Evolutionary conservation across 2,888 invertebrate species (phyloP).

Genomic region (Acanthococcus lagerstroemiae): DNA sequence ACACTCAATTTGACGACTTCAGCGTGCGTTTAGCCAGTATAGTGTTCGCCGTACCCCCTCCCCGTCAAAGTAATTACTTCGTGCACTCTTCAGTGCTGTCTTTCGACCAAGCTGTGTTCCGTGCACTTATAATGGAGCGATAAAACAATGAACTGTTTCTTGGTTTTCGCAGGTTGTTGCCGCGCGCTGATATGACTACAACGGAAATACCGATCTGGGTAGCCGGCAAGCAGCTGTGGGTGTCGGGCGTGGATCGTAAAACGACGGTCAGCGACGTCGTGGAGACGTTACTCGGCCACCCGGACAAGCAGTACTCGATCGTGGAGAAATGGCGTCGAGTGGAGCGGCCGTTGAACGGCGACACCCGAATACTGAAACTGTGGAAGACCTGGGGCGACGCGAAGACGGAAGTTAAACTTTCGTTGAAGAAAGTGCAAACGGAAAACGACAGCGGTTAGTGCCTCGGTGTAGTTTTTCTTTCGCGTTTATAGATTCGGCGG

Average conservation of each 20-base stretch:
- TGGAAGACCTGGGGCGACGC: conserved; percentile 71
- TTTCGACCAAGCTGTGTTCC: too few relatives aligned
- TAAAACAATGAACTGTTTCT: too few relatives aligned
- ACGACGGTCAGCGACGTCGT: conserved; percentile 73
- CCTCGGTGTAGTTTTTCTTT: too few relatives aligned
- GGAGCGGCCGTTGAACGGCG: conserved; percentile 59
- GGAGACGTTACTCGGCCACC: conserved; percentile 52
- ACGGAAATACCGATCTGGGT: conserved; percentile 62
- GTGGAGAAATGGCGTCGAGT: conserved; percentile 62
- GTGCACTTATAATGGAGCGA: too few relatives aligned
- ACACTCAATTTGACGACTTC: too few relatives aligned
- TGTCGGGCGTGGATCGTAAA: conserved; percentile 61
- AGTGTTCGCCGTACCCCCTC: too few relatives aligned
- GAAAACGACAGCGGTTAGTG: conserved; percentile 40
- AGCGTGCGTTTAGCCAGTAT: too few relatives aligned
- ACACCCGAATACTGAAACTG: conserved; percentile 63
- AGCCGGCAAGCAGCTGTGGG: conserved; percentile 66
- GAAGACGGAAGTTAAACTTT: conserved; percentile 50
- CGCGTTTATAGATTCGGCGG: too few relatives aligned
- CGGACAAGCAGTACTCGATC: conserved; percentile 51
- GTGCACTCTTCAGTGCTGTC: too few relatives aligned
- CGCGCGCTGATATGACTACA: not conserved
- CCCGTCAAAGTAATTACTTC: too few relatives aligned
- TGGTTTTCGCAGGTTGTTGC: too few relatives aligned
- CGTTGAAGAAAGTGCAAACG: conserved; percentile 40